Base-by-base conservation (phyloP, 2,797 vertebrate species). In the Paguma larvata region DNA sequence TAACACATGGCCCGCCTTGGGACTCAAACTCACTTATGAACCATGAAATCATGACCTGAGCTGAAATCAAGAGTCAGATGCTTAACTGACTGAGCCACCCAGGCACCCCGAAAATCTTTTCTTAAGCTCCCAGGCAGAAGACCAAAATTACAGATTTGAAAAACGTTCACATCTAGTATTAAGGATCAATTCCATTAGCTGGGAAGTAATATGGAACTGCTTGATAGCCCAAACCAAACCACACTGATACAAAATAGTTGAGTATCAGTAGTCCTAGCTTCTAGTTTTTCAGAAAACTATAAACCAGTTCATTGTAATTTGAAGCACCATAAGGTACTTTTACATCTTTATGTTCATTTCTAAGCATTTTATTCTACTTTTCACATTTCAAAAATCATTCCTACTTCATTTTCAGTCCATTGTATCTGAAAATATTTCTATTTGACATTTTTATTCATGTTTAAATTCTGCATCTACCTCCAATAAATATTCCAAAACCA, bases 91-190 rank as follows among this genome's bases (percentile, higher is more conserved):
- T 59, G 19, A 9, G 56, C 56, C 56, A 59, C 56, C 21, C 7
- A 23, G 19, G 56, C 56, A 59, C 8, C 56, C 56, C 21, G 19
- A 59, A 87, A 92, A 87, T 80, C 48, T 87, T 56, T 41, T 87
- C 65, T 59, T 87, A 85, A 89, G 67, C 13, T 90, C 48, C n/a
- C 80, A 70, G 18, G 19, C 6, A 80, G 38, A 83, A 78, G 51
- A 72, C 12, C 65, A 92, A 92, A 96, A 93, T 78, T 53, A 73
- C 1, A 68, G n/a, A 94, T 48, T 78, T 97, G 21, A 91, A 96
- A 91, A 96, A 85, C 72, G 9, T 78, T 90, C 63, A n/a, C 65
- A 34, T 56, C 77, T 80, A 94, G 5, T 77, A 91, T 21, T 78
- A 94, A 89, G 27, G 10, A 65, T 77, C 88, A 87, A 14, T 94